Base-by-base conservation (phyloP, 1,140 invertebrate species). In the Trichomalopsis sarcophagae region DNA sequence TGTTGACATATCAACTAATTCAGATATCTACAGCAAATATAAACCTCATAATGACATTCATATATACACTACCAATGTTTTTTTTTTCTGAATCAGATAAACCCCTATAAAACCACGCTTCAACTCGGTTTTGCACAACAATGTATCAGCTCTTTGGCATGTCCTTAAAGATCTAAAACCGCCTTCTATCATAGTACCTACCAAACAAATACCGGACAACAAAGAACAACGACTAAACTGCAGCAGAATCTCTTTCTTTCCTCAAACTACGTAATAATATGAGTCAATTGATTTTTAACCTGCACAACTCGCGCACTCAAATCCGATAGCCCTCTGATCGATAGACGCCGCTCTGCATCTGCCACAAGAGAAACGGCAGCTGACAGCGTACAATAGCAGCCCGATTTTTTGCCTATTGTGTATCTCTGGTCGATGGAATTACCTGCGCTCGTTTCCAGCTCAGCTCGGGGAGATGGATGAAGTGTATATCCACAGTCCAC, bases 361-460 rank as follows among this genome's bases (percentile, higher is more conserved):
- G 17, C 50, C 13, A 2, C 50, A 3, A 55, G 17, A 55, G 50
- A 55, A 17, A 55, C 55, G 55, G 21, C 55, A 62, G 55, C 17
- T 62, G 55, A 62, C 55, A 62, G 17, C 23, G 30, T 13, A 33
- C 30, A 71, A 71, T 33, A 71, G 30, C 69, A 5, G 21, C 27
- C 27, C 27, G 27, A 71, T 30, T 33, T 71, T 71, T 71, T 30
- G 14, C 21, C 69, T 30, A 10, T 69, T 75, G 97, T 55, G 55
- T 17, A 21, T 62, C 21, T 62, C 1, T 62, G 3, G 17, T 14
- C 17, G 14, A n/a, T 62, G 47, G 55, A 17, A 21, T 62, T 62
- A 62, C 55, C 55, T 62, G 55, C 55, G 21, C 21, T 62, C 17
- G 17, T 62, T 62, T 62, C 55, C 55, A 62, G 21, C 5, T 14